Evolutionary conservation across 2,113 vertebrate genomes (phyloP).

Genomic region (Hyperopisus bebe): DNA sequence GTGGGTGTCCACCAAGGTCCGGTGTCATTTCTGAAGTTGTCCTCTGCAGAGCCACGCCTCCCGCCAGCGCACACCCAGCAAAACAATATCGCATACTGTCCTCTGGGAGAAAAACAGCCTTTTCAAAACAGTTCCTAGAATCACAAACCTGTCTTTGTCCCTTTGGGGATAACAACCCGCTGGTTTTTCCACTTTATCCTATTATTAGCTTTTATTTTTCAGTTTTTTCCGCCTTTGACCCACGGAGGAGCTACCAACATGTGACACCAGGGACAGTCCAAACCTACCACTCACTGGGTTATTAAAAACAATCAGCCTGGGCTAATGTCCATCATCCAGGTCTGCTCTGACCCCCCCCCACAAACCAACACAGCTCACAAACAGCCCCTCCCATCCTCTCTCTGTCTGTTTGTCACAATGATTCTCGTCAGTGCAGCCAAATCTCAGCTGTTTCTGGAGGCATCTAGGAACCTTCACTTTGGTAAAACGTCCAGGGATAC

Average conservation of each 20-base stretch:
- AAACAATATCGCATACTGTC: neutral
- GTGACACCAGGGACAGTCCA: neutral
- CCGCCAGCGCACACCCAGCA: neutral
- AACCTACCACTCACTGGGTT: neutral
- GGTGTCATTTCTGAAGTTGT: neutral
- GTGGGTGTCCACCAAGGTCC: neutral
- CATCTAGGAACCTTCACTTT: neutral
- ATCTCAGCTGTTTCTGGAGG: neutral
- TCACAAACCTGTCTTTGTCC: slow-evolving; percentile 14
- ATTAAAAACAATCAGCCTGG: neutral
- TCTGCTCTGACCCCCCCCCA: neutral
- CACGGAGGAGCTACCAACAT: neutral
- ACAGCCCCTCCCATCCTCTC: neutral
- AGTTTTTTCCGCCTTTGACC: neutral
- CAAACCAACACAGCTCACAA: neutral
- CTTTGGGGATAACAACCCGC: neutral
- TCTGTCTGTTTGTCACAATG: neutral
- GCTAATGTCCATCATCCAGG: neutral
- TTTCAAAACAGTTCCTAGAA: slow-evolving; percentile 16
- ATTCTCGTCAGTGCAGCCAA: neutral
- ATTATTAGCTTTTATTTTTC: neutral
- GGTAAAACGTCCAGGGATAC: neutral
- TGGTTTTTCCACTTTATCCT: neutral
- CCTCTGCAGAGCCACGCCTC: neutral
- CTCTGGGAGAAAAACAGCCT: neutral